Percentiles rank a stretch among this genome's conserved stretches.
Evolutionary conservation across 2,797 vertebrate species (phyloP).

Genomic region (Rhabdomys pumilio): DNA sequence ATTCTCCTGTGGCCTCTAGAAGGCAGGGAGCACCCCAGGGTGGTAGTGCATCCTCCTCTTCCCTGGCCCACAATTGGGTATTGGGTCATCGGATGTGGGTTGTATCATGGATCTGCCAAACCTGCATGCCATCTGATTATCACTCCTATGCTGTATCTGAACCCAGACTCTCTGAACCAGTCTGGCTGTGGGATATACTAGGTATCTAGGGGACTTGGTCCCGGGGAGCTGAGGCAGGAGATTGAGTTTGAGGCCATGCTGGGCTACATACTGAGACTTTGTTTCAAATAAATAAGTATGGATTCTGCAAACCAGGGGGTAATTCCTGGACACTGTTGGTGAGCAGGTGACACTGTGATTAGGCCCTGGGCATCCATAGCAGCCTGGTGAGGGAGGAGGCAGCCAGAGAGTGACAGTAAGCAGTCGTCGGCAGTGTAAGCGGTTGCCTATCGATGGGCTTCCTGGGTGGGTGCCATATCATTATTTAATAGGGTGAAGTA

Average conservation of each 20-base stretch:
- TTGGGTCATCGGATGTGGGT: fast-evolving
- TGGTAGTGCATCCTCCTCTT: fast-evolving
- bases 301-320: background rate
- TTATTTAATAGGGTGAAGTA: background rate
- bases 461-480: fast-evolving
- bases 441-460: background rate
- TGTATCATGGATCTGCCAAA: background rate
- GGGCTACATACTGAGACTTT: background rate
- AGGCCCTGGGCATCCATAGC: background rate
- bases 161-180: fast-evolving
- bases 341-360: background rate
- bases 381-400: background rate
- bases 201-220: background rate
- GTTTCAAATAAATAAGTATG: background rate
- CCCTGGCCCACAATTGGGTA: fast-evolving
- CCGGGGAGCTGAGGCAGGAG: background rate
- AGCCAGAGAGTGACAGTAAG: background rate
- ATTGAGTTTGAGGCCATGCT: background rate
- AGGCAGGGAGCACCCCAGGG: fast-evolving
- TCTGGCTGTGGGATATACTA: background rate
- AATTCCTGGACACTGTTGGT: background rate
- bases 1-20: fast-evolving
- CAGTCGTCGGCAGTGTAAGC: background rate
- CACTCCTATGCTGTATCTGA: fast-evolving
- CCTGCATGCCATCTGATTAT: fast-evolving